A percentile compares a stretch with the other conserved stretches of the same genome.
phyloP scores from a whole-genome alignment of 2,113 vertebrate genomes.

The Paraplagusia blochii region DNA sequence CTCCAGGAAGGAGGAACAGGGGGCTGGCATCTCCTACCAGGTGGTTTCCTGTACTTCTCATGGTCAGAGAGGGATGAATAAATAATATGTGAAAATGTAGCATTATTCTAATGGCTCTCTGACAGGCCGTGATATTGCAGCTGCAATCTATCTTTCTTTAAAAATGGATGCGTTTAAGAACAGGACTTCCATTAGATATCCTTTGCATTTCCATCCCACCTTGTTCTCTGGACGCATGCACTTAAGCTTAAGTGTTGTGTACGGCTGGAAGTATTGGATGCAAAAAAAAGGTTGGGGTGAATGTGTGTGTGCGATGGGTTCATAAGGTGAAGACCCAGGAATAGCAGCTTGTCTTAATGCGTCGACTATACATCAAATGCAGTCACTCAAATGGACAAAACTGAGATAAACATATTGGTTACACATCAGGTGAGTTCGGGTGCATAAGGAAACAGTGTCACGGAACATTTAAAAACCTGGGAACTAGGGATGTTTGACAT shows the following conservation, averaged over 20 bases:
- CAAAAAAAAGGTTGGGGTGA: neutral
- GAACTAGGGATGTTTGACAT: no score
- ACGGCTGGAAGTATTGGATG: slow-evolving; percentile 23
- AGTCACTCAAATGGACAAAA: no score
- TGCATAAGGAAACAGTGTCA: neutral
- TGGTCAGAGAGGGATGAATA: slow-evolving; percentile 68
- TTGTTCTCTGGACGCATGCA: slow-evolving; percentile 59
- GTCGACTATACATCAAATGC: no score
- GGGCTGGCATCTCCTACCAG: slow-evolving; percentile 38
- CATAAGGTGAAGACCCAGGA: slow-evolving; percentile 12
- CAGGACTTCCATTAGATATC: slow-evolving; percentile 68
- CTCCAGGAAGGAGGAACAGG: slow-evolving; percentile 43
- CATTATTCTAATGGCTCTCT: slow-evolving; percentile 76
- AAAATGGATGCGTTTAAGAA: slow-evolving; percentile 77
- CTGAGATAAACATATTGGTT: no score
- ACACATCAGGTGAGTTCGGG: no score
- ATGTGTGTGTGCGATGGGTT: slow-evolving; percentile 16
- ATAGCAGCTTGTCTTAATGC: neutral
- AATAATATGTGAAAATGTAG: slow-evolving; percentile 75
- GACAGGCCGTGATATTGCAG: slow-evolving; percentile 42
- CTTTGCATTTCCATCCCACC: slow-evolving; percentile 64
- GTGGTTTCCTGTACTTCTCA: slow-evolving; percentile 69
- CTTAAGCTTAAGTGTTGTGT: slow-evolving; percentile 61
- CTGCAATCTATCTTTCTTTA: slow-evolving; percentile 69
- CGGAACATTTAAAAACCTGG: no score